Base-by-base conservation (phyloP, 2,888 invertebrate genomes). In the Melinaea menophilus region DNA sequence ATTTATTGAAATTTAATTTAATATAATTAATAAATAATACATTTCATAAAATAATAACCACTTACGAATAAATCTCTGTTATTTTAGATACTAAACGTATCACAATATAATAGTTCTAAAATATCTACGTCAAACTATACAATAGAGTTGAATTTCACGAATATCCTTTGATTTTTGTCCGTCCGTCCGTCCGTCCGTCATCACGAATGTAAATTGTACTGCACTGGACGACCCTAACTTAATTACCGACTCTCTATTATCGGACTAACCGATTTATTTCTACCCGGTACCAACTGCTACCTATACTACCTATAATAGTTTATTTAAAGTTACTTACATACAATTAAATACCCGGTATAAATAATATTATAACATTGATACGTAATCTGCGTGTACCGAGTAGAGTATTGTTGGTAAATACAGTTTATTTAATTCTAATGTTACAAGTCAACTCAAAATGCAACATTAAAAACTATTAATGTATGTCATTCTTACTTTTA, bases 191-290 rank as follows among this genome's bases (percentile, higher is more conserved):
- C 71, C 61, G 68, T 88, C 88, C 84, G 82, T 89, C 88, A 89
- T 85, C 79, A 76, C 66, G 74, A 76, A 86, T 86, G 88, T 81
- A 85, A 85, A 89, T 89, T 84, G 82, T 88, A 90, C 72, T 78
- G 74, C 81, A 78, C 81, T 85, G 79, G 81, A 79, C 79, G 72
- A 73, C 75, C 76, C 76, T 87, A 88, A 88, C 79, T 76, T 82
- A 82, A 84, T 88, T 88, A 88, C 78, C 71, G 73, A 79, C 78
- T 74, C 77, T 71, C 74, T 73, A 76, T 77, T 75, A 77, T 75
- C 71, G 72, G 72, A 70, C 73, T 77, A 72, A 78, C 77, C 81
- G 84, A 86, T 86, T 85, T 86, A 81, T 81, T 78, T 75, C 75
- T 75, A 62, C 69, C 73, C 66, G 62, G 55, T 45, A 58, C 56